Conservation (phyloP, 2,888 invertebrate species). For the Torymus auratus region DNA sequence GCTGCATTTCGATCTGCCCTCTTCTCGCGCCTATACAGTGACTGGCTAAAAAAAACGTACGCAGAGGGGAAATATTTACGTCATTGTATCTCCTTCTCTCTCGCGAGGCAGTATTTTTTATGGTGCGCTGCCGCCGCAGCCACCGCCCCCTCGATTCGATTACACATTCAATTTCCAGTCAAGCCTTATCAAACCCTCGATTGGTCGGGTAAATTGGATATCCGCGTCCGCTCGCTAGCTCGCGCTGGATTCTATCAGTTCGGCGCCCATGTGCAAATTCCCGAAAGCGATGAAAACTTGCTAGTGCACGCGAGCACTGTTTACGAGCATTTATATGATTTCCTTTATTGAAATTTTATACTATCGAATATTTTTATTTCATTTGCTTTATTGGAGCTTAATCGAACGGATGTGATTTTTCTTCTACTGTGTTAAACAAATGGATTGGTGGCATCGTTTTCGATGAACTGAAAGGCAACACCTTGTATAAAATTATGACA, state of each 20-base stretch:
- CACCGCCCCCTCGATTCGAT: conserved; percentile 64
- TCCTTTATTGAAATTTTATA: not conserved
- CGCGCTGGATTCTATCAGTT: too few relatives aligned
- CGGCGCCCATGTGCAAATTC: too few relatives aligned
- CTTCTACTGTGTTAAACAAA: too few relatives aligned
- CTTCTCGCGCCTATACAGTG: conserved; percentile 60
- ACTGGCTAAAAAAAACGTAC: conserved; percentile 65
- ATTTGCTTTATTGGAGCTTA: too few relatives aligned
- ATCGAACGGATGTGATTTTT: too few relatives aligned
- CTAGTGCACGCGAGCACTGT: not conserved
- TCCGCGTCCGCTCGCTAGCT: not conserved
- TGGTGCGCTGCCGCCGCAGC: too few relatives aligned
- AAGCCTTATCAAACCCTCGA: conserved; percentile 54
- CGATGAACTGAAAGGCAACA: too few relatives aligned
- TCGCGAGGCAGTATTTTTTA: not conserved
- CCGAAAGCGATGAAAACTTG: conserved; percentile 15
- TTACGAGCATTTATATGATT: conserved; percentile 25
- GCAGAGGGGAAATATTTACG: conserved; percentile 62
- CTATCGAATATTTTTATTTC: not conserved
- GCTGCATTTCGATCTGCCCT: not conserved
- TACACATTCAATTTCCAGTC: conserved; percentile 68
- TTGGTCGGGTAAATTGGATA: conserved; percentile 34
- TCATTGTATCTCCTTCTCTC: conserved; percentile 1
- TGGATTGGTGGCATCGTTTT: too few relatives aligned
- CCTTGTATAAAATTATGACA: too few relatives aligned